Percentiles rank a stretch among this genome's conserved stretches.
Conservation (phyloP, 1,140 invertebrate species). For the Drosophila repleta region DNA sequence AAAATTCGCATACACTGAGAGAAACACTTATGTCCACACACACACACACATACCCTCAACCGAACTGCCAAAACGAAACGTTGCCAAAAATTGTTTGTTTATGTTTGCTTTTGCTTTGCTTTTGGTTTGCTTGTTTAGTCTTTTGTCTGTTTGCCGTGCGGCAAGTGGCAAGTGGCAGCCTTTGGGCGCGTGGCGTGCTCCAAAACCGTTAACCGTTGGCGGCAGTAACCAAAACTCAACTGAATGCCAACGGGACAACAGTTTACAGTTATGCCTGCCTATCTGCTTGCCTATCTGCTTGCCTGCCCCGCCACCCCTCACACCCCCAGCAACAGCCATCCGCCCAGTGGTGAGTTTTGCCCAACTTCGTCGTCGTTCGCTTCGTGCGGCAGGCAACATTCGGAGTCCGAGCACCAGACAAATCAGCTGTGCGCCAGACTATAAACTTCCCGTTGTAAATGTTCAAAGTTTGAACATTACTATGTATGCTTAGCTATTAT, state of each 20-base stretch:
- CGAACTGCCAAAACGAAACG: background rate
- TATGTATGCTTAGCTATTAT: too few species aligned
- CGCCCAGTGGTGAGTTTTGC: constrained; percentile 61
- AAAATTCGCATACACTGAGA: background rate
- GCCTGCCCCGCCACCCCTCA: constrained; percentile 6
- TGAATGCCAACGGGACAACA: constrained; percentile 49
- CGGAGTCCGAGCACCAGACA: constrained; percentile 54
- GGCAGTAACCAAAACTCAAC: constrained; percentile 80
- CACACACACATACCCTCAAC: background rate
- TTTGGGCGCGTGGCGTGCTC: constrained; percentile 42
- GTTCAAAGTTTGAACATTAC: background rate
- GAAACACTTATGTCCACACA: background rate
- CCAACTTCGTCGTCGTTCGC: constrained; percentile 11
- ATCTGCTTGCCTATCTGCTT: constrained; percentile 10
- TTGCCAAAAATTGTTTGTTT: constrained; percentile 32
- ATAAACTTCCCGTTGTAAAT: background rate
- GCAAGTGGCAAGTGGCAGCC: constrained; percentile 18
- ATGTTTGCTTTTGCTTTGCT: constrained; percentile 8
- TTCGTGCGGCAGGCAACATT: constrained; percentile 30
- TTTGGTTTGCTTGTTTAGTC: background rate
- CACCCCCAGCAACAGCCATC: background rate
- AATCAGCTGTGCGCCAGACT: constrained; percentile 65
- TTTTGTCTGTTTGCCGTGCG: constrained; percentile 1
- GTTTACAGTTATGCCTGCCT: constrained; percentile 43
- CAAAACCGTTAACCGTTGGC: constrained; percentile 65